Evolutionary conservation across 2,888 invertebrate species (phyloP).

Genomic region (Nephrocerus scutellatus): DNA sequence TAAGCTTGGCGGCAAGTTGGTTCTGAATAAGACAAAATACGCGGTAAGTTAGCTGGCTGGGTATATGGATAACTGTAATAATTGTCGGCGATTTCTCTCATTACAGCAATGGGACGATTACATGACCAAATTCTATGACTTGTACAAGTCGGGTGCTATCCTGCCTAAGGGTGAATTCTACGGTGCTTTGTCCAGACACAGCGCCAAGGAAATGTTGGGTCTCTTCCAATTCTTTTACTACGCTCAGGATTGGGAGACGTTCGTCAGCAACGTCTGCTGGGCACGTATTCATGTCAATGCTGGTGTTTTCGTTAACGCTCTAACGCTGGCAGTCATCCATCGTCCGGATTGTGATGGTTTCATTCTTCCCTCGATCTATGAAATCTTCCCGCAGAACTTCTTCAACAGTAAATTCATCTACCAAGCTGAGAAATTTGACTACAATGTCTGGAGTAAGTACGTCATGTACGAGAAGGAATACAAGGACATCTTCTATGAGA

Average conservation of each 20-base stretch:
- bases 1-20: conserved; percentile 49
- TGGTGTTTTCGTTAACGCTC: conserved; percentile 54
- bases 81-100: neutral
- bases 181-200: conserved; percentile 10
- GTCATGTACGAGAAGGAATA: conserved; percentile 34
- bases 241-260: conserved; percentile 61
- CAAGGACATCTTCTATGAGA: conserved; percentile 44
- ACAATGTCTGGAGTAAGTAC: conserved; percentile 22
- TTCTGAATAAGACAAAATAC: conserved; percentile 35
- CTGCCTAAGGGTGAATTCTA: conserved; percentile 20
- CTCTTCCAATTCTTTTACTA: conserved; percentile 59
- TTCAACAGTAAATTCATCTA: conserved; percentile 52
- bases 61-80: neutral
- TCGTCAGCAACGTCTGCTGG: conserved; percentile 60
- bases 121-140: conserved; percentile 45
- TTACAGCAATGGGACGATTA: conserved; percentile 1
- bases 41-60: conserved; percentile 25
- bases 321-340: conserved; percentile 54
- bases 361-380: conserved; percentile 57
- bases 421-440: conserved; percentile 31
- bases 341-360: conserved; percentile 52
- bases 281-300: conserved; percentile 56
- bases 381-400: conserved; percentile 57
- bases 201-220: conserved; percentile 50
- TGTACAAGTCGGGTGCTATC: conserved; percentile 48